These are phyloP conservation scores for Apis cerana DNA, from an alignment of 1,140 invertebrate species.

Conservation along the genomic window DNA sequence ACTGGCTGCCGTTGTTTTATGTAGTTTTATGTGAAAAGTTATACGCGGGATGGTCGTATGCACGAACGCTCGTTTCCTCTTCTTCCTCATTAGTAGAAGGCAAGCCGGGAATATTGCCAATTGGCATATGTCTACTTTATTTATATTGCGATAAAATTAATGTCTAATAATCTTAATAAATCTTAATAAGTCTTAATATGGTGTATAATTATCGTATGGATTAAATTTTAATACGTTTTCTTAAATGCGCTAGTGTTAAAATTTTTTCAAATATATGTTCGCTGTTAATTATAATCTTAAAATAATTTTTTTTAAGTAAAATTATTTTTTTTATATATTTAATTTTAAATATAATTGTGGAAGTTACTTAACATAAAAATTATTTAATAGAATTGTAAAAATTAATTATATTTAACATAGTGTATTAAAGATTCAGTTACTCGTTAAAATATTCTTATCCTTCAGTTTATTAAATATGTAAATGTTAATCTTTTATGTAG, in stretches of 20 bases:
- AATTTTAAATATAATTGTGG: too few relatives aligned
- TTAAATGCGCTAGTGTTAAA: background rate
- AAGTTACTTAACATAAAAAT: too few relatives aligned
- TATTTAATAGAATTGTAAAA: too few relatives aligned
- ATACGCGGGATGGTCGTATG: background rate
- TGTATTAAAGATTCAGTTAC: too few relatives aligned
- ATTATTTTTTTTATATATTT: background rate
- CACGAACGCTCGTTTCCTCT: slow-evolving; percentile 3
- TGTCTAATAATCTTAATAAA: too few relatives aligned
- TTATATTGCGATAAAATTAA: slow-evolving; percentile 29
- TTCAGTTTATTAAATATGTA: too few relatives aligned
- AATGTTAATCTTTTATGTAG: too few relatives aligned
- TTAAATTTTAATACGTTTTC: background rate
- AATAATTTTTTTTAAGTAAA: background rate
- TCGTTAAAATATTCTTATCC: too few relatives aligned
- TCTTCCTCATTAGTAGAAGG: background rate
- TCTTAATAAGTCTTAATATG: background rate
- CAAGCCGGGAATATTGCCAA: slow-evolving; percentile 41
- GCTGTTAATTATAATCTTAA: background rate
- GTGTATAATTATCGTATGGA: background rate
- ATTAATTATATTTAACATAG: too few relatives aligned
- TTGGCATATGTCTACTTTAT: slow-evolving; percentile 45
- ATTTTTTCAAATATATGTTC: too few relatives aligned
- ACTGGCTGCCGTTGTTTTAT: slow-evolving; percentile 28
- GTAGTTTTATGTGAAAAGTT: slow-evolving; percentile 45